phyloP scores from a whole-genome alignment of 2,888 invertebrate species.

The Lepidocyrtinus sp. region DNA sequence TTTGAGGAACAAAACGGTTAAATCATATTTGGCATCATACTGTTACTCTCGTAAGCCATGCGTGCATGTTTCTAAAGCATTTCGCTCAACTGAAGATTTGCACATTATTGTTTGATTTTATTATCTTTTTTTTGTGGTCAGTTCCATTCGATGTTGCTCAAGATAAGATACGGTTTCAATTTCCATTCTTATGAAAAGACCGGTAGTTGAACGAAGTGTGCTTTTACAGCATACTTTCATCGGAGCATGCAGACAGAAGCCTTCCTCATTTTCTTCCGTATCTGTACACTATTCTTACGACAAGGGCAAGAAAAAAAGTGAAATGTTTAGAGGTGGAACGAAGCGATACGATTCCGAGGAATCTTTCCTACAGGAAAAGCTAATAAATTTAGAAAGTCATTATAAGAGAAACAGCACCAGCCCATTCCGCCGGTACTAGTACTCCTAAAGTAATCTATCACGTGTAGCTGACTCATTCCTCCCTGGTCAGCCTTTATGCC shows the following conservation, averaged over 20 bases:
- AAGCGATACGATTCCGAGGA: not conserved
- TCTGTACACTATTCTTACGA: not conserved
- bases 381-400: not conserved
- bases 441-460: not conserved
- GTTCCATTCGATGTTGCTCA: not conserved
- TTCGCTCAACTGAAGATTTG: too few relatives aligned
- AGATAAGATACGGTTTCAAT: not conserved
- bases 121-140: not conserved
- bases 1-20: too few relatives aligned
- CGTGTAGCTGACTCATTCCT: not conserved
- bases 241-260: not conserved
- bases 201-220: not conserved
- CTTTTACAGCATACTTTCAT: not conserved
- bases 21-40: too few relatives aligned
- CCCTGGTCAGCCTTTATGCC: not conserved
- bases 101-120: not conserved
- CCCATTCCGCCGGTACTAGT: not conserved
- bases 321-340: not conserved
- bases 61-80: too few relatives aligned
- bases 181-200: not conserved
- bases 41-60: too few relatives aligned
- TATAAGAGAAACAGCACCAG: not conserved
- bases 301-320: not conserved
- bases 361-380: not conserved
- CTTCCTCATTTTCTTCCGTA: not conserved